Conservation (phyloP, 2,888 invertebrate genomes). For the Habrosyne pyritoides region DNA sequence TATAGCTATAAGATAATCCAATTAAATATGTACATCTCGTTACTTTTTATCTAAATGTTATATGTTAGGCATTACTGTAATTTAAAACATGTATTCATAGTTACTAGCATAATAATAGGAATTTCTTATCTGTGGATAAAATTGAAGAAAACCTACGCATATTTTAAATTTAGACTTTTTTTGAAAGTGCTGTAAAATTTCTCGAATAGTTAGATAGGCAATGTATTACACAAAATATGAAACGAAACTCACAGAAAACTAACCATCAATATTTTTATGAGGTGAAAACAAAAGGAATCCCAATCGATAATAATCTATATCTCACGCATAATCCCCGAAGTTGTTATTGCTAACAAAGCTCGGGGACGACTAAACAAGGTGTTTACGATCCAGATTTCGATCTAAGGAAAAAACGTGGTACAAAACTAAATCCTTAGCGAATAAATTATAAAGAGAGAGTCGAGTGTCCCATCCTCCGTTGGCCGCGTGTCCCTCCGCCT, state of each 20-base stretch:
- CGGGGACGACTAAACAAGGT: slow-evolving; percentile 75
- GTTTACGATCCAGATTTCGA: slow-evolving; percentile 79
- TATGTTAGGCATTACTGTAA: neutral
- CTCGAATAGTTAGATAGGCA: too few relatives aligned
- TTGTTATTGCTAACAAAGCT: slow-evolving; percentile 61
- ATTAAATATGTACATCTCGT: neutral
- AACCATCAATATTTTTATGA: neutral
- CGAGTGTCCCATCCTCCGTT: slow-evolving; percentile 25
- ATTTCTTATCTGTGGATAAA: too few relatives aligned
- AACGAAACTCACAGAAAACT: neutral
- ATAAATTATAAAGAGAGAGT: slow-evolving; percentile 76
- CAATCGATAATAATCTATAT: slow-evolving; percentile 48
- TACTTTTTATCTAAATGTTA: neutral
- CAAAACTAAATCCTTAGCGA: slow-evolving; percentile 71
- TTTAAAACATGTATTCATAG: neutral
- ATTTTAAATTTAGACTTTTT: too few relatives aligned
- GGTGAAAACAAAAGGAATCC: neutral
- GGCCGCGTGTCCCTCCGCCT: slow-evolving; percentile 58
- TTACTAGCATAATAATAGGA: too few relatives aligned
- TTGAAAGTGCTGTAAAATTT: too few relatives aligned
- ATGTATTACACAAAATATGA: neutral
- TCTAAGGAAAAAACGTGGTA: slow-evolving; percentile 64
- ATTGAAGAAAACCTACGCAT: too few relatives aligned
- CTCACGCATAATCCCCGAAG: slow-evolving; percentile 48
- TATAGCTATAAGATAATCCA: neutral